phyloP scores from a whole-genome alignment of 2,888 invertebrate species.

The Orthonevra nobilis region DNA sequence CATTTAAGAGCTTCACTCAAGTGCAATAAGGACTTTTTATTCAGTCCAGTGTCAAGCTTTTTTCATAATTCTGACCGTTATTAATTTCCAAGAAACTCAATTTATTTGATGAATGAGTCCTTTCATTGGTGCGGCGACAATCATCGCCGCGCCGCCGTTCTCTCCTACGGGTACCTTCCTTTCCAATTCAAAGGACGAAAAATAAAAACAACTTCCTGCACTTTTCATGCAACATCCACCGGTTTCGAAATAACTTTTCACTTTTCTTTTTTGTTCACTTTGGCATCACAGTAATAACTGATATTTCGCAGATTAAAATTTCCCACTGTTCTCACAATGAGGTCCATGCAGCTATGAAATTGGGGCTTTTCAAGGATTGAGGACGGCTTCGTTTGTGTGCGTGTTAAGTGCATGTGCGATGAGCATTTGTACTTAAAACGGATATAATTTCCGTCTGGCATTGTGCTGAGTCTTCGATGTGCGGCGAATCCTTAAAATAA shows the following conservation, averaged over 20 bases:
- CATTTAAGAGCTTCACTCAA: too few species aligned
- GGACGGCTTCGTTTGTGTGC: too few species aligned
- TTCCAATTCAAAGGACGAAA: conserved; percentile 6
- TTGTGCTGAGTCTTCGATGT: conserved; percentile 43
- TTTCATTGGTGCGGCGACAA: conserved; percentile 19
- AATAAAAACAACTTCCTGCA: background rate
- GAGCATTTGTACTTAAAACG: conserved; percentile 24
- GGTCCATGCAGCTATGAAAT: background rate
- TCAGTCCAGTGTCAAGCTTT: background rate
- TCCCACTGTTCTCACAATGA: conserved; percentile 7
- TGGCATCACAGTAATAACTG: conserved; percentile 36
- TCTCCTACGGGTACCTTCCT: background rate
- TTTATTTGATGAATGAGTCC: conserved; percentile 52
- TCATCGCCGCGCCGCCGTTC: background rate
- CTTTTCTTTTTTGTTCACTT: conserved; percentile 9
- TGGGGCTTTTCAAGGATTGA: background rate
- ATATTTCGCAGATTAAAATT: conserved; percentile 47
- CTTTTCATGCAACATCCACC: conserved; percentile 1
- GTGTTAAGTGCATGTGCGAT: background rate
- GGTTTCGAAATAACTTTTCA: background rate
- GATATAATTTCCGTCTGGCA: conserved; percentile 45
- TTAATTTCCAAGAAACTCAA: conserved; percentile 41
- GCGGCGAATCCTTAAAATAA: conserved; percentile 56
- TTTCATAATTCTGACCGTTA: conserved; percentile 10
- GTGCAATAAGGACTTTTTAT: background rate